Evolutionary conservation across 2,797 vertebrate genomes (phyloP), one percentile per base, ranked within the genome.

Genomic region (Channa striata): DNA sequence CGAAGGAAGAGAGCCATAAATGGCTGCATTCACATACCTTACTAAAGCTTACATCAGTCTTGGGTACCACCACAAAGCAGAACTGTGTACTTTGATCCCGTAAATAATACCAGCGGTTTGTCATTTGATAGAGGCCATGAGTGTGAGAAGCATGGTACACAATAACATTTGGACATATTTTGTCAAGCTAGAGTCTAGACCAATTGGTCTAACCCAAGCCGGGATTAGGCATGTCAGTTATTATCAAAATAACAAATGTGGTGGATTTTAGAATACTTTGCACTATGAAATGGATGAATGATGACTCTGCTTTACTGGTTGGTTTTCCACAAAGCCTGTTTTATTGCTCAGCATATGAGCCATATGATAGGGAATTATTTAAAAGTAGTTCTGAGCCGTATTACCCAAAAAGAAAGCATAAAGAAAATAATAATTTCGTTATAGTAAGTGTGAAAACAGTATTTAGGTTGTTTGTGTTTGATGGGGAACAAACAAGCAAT

Each of bases 101-200:
- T 78, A 82, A 85, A 88, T 83, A 84, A 56, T 56, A 65, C 72
- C 61, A 68, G 64, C 6, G 53, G 62, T 84, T 85, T 79, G 68
- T 72, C 72, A 78, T 81, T 81, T 75, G 70, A 83, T 77, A 63
- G 53, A 80, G 50, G 37, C 39, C 52, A 46, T 77, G 68, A 79
- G 75, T 76, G 67, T 66, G 59, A 67, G 65, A 77, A 47, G 72
- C 30, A 30, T 65, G 51, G 58, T 39, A 72, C 66, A 79, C 78
- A 86, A 87, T 89, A 87, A 87, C 86, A 89, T 89, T 87, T 88
- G 66, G 85, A 87, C 71, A 85, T 83, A 75, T 85, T 84, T 85
- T 77, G 62, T 85, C 57, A 82, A 74, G 61, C 81, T 72, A 73
- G 54, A 14, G 61, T 61, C 36, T 42, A 52, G 36, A 64, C 66